phyloP scores from a whole-genome alignment of 1,140 invertebrate species.

The Olivierus martensii region DNA sequence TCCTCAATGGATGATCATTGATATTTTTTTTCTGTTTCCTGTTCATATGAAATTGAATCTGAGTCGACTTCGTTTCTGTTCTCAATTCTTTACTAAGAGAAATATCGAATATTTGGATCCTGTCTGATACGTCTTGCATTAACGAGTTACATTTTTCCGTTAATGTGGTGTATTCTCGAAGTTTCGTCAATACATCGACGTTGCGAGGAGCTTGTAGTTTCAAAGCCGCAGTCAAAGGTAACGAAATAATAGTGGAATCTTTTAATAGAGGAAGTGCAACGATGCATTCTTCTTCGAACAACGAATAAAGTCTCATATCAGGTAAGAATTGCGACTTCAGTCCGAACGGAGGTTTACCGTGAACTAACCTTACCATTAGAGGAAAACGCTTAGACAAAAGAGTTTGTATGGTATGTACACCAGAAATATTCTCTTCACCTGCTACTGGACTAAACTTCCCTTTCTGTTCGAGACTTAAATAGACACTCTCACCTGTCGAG shows the following conservation, averaged over 20 bases:
- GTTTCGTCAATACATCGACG: constrained; percentile 58
- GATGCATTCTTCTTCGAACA: constrained; percentile 64
- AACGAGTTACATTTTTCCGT: constrained; percentile 62
- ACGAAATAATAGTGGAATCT: constrained; percentile 42
- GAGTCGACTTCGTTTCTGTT: constrained; percentile 20
- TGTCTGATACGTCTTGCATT: constrained; percentile 65
- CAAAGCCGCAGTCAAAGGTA: constrained; percentile 69
- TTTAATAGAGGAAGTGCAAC: constrained; percentile 60
- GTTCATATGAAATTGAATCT: constrained; percentile 9
- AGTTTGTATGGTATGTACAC: constrained; percentile 66
- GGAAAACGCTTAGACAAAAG: constrained; percentile 75
- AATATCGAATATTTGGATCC: constrained; percentile 42
- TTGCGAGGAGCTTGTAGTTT: constrained; percentile 73
- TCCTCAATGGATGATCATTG: constrained; percentile 1
- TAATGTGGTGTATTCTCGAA: constrained; percentile 63
- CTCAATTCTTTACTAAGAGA: constrained; percentile 25
- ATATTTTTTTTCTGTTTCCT: constrained; percentile 13
- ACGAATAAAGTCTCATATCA: constrained; percentile 63
- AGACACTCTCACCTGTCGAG: constrained; percentile 62
- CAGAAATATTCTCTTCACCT: constrained; percentile 79
- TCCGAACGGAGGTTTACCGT: constrained; percentile 64
- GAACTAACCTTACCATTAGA: constrained; percentile 74
- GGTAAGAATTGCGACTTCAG: constrained; percentile 54
- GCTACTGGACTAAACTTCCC: constrained; percentile 81
- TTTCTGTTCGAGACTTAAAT: constrained; percentile 67